phyloP scores from a whole-genome alignment of 2,888 invertebrate species.

The Drosophila suboccidentalis region DNA sequence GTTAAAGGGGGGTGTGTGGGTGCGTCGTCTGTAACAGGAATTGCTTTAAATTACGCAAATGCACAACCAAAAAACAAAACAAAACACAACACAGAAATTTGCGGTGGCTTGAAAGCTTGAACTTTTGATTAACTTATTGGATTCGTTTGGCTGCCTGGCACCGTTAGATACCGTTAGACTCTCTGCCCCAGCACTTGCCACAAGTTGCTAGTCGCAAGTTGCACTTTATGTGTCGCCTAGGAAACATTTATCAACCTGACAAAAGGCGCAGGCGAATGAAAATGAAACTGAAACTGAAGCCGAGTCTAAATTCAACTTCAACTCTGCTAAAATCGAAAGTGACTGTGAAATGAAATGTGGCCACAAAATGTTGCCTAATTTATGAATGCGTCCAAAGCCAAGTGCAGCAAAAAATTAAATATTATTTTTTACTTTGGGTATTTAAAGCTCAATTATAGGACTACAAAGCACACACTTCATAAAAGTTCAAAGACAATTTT shows the following conservation, averaged over 20 bases:
- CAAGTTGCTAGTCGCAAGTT: constrained; percentile 43
- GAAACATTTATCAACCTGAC: constrained; percentile 61
- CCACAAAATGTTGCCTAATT: constrained; percentile 44
- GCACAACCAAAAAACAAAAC: constrained; percentile 15
- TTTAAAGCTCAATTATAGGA: constrained; percentile 7
- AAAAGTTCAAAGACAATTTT: background rate
- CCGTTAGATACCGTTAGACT: constrained; percentile 45
- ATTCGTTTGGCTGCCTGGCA: constrained; percentile 21
- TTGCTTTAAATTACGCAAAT: constrained; percentile 80
- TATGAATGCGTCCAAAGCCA: constrained; percentile 34
- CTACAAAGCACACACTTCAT: background rate
- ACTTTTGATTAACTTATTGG: constrained; percentile 80
- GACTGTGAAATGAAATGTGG: constrained; percentile 59
- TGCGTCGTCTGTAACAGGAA: constrained; percentile 76
- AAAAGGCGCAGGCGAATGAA: constrained; percentile 42
- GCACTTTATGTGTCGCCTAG: constrained; percentile 63
- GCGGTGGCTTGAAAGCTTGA: constrained; percentile 52
- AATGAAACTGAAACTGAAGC: constrained; percentile 24
- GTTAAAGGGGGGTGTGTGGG: constrained; percentile 60
- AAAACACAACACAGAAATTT: constrained; percentile 4
- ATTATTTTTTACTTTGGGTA: constrained; percentile 7
- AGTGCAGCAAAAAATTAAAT: constrained; percentile 1
- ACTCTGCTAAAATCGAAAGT: constrained; percentile 67
- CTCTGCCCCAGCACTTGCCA: constrained; percentile 45
- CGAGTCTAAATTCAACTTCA: constrained; percentile 16